Evolutionary conservation across 1,140 invertebrate species (phyloP).

Genomic region (Protaetia brevitarsis): DNA sequence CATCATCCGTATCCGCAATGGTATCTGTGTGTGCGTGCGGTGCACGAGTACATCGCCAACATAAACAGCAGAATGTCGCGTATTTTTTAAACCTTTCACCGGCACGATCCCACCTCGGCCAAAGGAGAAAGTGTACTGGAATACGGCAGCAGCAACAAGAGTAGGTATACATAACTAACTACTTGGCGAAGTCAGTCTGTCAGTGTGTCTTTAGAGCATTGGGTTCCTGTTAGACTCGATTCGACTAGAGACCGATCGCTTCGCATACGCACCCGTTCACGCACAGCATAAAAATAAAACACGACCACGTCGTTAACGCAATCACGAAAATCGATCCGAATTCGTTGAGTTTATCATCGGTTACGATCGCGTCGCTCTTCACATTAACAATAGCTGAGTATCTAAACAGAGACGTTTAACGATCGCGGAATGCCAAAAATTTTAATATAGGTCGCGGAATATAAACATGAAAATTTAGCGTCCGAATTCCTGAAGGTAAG

Average conservation of each 20-base stretch:
- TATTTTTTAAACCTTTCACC: conserved; percentile 25
- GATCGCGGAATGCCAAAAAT: neutral
- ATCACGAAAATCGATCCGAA: neutral
- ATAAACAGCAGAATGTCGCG: conserved; percentile 13
- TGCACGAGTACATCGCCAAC: neutral
- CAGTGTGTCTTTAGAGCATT: conserved; percentile 27
- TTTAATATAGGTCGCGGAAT: neutral
- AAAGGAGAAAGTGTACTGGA: conserved; percentile 25
- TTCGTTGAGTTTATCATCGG: neutral
- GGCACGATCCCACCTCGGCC: conserved; percentile 21
- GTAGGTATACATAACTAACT: conserved; percentile 23
- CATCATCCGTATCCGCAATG: neutral
- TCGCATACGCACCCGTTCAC: conserved; percentile 1
- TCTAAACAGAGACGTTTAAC: neutral
- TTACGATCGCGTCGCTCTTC: neutral
- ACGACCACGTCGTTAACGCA: neutral
- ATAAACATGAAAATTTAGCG: neutral
- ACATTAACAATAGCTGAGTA: neutral
- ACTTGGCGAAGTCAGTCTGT: conserved; percentile 26
- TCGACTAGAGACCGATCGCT: neutral
- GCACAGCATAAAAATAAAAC: neutral
- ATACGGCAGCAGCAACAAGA: conserved; percentile 1
- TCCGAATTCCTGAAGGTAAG: neutral
- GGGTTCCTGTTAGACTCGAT: conserved; percentile 22
- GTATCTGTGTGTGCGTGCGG: neutral